Evolutionary conservation across 1,140 invertebrate species (phyloP).

Genomic region (Drosophila rufa): DNA sequence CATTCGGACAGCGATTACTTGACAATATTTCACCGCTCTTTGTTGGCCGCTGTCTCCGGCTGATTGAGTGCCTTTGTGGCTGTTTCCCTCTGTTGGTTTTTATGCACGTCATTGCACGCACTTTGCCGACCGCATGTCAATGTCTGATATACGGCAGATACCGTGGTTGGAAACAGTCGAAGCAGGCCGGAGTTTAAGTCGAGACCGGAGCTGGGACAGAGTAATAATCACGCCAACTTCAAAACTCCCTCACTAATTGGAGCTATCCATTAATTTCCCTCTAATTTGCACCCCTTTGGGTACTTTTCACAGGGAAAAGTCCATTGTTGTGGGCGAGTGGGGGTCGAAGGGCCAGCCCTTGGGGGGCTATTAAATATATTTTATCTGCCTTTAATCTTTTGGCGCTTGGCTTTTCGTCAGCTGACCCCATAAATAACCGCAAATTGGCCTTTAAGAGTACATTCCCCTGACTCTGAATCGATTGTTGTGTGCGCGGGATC

Average conservation of each 20-base stretch:
- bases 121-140: conserved; percentile 81
- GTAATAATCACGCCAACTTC: conserved; percentile 24
- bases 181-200: neutral
- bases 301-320: neutral
- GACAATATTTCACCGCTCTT: conserved; percentile 73
- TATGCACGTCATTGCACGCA: conserved; percentile 82
- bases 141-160: conserved; percentile 42
- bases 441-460: conserved; percentile 77
- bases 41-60: conserved; percentile 42
- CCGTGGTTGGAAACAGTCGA: conserved; percentile 34
- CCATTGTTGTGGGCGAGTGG: conserved; percentile 26
- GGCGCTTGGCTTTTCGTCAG: conserved; percentile 80
- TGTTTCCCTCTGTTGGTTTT: conserved; percentile 56
- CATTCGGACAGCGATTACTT: conserved; percentile 77
- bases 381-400: conserved; percentile 82
- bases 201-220: conserved; percentile 2
- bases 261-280: conserved; percentile 37
- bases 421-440: conserved; percentile 79
- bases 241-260: conserved; percentile 40
- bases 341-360: conserved; percentile 23
- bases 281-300: conserved; percentile 24
- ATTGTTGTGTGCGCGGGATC: conserved; percentile 29
- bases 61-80: conserved; percentile 72
- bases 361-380: conserved; percentile 79
- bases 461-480: conserved; percentile 58